A percentile compares a stretch with the other conserved stretches of the same genome.
Evolutionary conservation across 2,888 invertebrate genomes (phyloP).

Genomic region (Lasioglossum lativentre): DNA sequence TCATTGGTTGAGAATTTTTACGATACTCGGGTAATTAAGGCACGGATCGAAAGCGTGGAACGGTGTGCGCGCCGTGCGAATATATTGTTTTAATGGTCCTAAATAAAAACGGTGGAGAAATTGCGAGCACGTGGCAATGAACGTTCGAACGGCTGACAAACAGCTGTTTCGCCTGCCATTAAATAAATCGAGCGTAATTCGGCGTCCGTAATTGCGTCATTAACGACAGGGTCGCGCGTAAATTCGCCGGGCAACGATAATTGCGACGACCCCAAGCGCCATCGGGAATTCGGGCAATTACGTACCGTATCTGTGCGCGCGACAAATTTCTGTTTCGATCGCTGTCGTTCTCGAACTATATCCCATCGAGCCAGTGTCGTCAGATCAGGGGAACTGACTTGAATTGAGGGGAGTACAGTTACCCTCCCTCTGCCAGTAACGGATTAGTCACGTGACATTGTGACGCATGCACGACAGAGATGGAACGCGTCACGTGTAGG

Average conservation of each 20-base stretch:
- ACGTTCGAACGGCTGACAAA: constrained; percentile 9
- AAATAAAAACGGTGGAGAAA: not conserved
- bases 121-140: not conserved
- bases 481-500: too few species aligned
- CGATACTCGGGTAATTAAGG: not conserved
- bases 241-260: constrained; percentile 40
- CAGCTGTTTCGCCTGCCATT: constrained; percentile 17
- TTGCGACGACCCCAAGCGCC: constrained; percentile 23
- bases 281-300: constrained; percentile 32
- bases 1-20: not conserved
- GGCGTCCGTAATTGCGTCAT: constrained; percentile 39
- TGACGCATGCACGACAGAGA: too few species aligned
- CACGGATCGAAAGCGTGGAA: not conserved
- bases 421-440: too few species aligned
- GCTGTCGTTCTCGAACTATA: not conserved
- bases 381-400: too few species aligned
- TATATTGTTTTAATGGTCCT: not conserved
- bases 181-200: constrained; percentile 37
- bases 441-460: too few species aligned
- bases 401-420: too few species aligned
- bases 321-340: not conserved
- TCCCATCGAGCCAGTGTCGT: not conserved
- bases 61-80: not conserved
- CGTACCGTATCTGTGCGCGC: constrained; percentile 12
- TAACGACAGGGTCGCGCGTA: constrained; percentile 31